These are phyloP conservation scores for Recurvirostra avosetta DNA, from an alignment of 2,113 vertebrate species.

Conservation along the genomic window DNA sequence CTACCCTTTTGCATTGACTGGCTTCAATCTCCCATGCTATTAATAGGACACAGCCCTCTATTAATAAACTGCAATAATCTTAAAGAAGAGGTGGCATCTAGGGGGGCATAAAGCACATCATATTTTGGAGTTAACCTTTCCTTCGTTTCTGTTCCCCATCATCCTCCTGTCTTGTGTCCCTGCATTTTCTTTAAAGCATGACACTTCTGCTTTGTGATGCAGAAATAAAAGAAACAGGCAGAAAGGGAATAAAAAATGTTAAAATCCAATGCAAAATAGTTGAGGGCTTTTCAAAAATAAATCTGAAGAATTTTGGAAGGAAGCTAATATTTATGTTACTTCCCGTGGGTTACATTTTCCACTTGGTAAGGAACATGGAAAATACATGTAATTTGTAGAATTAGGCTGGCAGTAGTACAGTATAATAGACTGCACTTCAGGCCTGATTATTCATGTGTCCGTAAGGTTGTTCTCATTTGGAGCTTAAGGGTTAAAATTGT, in stretches of 20 bases:
- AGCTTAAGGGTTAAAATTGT: not conserved
- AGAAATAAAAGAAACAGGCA: not conserved
- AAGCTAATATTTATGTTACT: not conserved
- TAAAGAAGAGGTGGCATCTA: not conserved
- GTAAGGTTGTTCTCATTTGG: not conserved
- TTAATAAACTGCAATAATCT: not conserved
- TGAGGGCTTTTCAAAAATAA: not conserved
- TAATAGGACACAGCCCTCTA: not conserved
- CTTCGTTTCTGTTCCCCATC: not conserved
- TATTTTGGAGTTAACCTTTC: not conserved
- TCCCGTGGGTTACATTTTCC: not conserved
- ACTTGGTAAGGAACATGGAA: not conserved
- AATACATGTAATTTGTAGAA: not conserved
- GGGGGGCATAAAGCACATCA: not conserved
- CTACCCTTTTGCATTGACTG: not conserved
- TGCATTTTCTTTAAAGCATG: not conserved
- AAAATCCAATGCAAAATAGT: not conserved
- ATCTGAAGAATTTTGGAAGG: not conserved
- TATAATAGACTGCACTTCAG: not conserved
- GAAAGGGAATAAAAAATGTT: not conserved
- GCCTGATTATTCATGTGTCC: not conserved
- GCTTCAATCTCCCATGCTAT: not conserved
- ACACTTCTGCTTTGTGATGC: not conserved
- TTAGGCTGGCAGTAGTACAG: not conserved
- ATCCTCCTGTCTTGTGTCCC: not conserved